Evolutionary conservation across 92 coral and sea anemone genomes (phyloP).

Genomic region (Palythoa caribaeorum): DNA sequence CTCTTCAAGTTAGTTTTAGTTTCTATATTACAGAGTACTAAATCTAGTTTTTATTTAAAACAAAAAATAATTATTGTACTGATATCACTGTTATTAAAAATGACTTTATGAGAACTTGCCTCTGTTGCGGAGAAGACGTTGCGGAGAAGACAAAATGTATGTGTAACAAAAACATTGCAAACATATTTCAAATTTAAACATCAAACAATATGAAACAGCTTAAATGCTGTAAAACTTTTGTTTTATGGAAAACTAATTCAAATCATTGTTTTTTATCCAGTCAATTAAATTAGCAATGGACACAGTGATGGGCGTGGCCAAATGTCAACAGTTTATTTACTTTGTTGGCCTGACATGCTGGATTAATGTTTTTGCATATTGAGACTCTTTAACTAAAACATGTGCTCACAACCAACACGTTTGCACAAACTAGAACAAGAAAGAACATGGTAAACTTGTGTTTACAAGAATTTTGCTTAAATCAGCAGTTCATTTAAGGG

Average conservation of each 20-base stretch:
- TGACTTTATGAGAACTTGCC: constrained; percentile 13
- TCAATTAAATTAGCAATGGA: not conserved
- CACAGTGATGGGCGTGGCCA: constrained; percentile 4
- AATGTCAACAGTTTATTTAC: constrained; percentile 9
- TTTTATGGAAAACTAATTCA: constrained; percentile 16
- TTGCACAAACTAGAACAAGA: constrained; percentile 8
- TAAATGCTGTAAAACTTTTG: constrained; percentile 26
- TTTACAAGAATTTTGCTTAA: not conserved
- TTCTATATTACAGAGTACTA: constrained; percentile 16
- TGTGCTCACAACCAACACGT: constrained; percentile 5
- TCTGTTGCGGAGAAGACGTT: constrained; percentile 43
- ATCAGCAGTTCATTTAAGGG: not conserved
- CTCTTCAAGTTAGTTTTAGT: constrained; percentile 14
- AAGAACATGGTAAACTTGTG: constrained; percentile 10
- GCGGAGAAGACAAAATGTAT: constrained; percentile 47
- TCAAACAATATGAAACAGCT: constrained; percentile 21
- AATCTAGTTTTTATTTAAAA: constrained; percentile 11
- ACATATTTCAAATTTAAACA: constrained; percentile 18
- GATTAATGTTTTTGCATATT: constrained; percentile 20
- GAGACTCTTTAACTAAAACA: constrained; percentile 8
- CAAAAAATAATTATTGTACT: constrained; percentile 13
- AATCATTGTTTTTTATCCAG: constrained; percentile 29
- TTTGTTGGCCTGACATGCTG: constrained; percentile 26
- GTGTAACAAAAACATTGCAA: constrained; percentile 33
- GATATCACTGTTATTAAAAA: not conserved